Evolutionary conservation across 2,888 invertebrate genomes (phyloP).

Genomic region (Troglohyphantes excavatus): DNA sequence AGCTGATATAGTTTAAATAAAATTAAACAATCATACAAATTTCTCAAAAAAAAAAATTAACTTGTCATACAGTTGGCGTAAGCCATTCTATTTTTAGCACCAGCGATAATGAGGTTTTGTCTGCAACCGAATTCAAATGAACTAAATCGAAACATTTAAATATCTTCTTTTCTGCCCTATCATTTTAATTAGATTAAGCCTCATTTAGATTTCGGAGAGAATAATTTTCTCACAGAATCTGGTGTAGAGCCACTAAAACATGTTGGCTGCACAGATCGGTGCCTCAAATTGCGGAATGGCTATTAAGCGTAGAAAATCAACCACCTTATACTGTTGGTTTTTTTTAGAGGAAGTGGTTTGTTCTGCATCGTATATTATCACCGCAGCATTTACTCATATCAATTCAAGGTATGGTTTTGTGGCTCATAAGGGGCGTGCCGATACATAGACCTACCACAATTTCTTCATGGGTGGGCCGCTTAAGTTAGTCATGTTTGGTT

Average conservation of each 20-base stretch:
- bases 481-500: background rate
- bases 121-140: no score
- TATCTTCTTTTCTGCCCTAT: no score
- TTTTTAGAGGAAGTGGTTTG: background rate
- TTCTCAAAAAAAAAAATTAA: no score
- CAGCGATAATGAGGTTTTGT: no score
- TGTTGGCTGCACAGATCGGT: background rate
- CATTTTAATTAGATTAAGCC: background rate
- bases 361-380: background rate
- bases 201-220: no score
- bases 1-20: no score
- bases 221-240: no score
- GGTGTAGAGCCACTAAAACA: background rate
- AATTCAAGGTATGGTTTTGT: background rate
- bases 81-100: no score
- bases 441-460: background rate
- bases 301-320: background rate
- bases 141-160: no score
- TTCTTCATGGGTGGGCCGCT: background rate
- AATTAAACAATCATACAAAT: no score
- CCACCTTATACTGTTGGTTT: background rate
- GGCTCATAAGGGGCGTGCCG: background rate
- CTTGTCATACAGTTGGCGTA: no score
- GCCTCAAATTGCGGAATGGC: background rate
- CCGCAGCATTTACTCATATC: background rate